Conservation (phyloP, 2,797 vertebrate species). For the Moxostoma hubbsi region DNA sequence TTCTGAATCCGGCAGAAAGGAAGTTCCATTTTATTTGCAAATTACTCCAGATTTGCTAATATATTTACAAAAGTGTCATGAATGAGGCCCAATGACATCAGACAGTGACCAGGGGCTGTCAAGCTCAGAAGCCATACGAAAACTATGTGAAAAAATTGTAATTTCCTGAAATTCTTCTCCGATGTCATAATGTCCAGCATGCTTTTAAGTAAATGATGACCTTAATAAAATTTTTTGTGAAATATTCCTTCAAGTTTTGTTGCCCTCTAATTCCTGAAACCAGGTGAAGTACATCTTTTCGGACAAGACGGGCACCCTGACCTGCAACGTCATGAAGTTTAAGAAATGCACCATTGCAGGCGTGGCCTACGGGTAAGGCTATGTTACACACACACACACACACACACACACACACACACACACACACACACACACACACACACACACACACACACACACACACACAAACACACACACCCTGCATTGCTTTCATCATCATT, state of each 20-base stretch:
- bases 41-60: too few species aligned
- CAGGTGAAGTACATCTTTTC: constrained; percentile 99
- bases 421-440: constrained; percentile 11
- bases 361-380: constrained; percentile 90
- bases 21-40: too few species aligned
- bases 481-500: constrained; percentile 69
- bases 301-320: constrained; percentile 97
- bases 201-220: too few species aligned
- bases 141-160: too few species aligned
- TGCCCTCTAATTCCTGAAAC: constrained; percentile 30
- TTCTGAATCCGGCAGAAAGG: too few species aligned
- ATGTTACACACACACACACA: not conserved
- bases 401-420: constrained; percentile 33
- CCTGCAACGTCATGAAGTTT: constrained; percentile 98
- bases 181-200: too few species aligned
- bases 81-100: too few species aligned
- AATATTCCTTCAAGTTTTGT: not conserved
- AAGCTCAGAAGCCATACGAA: too few species aligned
- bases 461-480: constrained; percentile 30
- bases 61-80: too few species aligned
- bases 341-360: constrained; percentile 98
- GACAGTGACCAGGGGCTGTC: too few species aligned
- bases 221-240: too few species aligned
- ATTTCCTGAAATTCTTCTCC: too few species aligned
- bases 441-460: constrained; percentile 16